Percentiles rank a stretch among this genome's conserved stretches.
Evolutionary conservation across 2,888 invertebrate genomes (phyloP).

Genomic region (Nemoura dubitans): DNA sequence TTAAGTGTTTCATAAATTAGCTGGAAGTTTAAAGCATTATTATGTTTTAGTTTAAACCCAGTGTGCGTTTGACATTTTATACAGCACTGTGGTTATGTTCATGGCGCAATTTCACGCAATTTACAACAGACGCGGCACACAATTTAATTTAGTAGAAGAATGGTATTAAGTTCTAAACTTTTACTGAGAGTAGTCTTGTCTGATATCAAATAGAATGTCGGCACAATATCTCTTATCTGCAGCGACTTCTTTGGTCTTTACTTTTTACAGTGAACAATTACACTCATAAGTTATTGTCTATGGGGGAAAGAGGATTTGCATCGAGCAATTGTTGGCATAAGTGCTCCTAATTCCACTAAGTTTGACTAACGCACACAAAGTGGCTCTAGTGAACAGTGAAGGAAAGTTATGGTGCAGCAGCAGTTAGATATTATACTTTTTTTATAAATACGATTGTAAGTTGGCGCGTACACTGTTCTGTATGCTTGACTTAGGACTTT

Average conservation of each 20-base stretch:
- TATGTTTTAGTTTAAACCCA: neutral
- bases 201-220: no score
- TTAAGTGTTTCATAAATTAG: neutral
- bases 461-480: neutral
- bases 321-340: slow-evolving; percentile 3
- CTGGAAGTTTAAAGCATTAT: neutral
- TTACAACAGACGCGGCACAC: no score
- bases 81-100: neutral
- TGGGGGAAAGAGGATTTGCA: neutral
- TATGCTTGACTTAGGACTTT: slow-evolving; percentile 4
- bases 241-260: no score
- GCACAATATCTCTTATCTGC: no score
- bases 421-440: neutral
- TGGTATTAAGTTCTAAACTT: no score
- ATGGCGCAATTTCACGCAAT: neutral
- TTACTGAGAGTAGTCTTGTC: no score
- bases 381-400: neutral
- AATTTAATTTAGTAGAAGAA: no score
- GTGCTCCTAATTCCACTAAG: neutral
- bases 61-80: neutral
- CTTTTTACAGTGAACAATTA: neutral
- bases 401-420: neutral
- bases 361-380: neutral
- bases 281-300: neutral
- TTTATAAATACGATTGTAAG: neutral